Base-by-base conservation (phyloP, 1,140 invertebrate genomes). In the Parasteatoda tepidariorum region DNA sequence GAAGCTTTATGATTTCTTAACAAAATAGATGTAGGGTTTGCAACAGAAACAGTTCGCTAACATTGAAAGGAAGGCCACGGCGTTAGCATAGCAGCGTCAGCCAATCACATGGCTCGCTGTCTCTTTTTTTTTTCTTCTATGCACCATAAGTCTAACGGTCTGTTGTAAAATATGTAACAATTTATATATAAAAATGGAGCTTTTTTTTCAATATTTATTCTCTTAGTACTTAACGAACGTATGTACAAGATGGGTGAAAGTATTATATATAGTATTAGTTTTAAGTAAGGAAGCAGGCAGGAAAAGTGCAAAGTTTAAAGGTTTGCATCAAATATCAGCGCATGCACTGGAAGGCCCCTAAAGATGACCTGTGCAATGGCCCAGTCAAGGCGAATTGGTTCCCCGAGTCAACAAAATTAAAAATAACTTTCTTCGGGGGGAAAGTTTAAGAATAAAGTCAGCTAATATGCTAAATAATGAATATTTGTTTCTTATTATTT, bases 141-240 rank as follows among this genome's bases (percentile, higher is more conserved):
- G 81, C 81, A 83, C 81, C 81, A 83, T 64, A 31, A 83, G 70
- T 74, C 70, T 83, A 83, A 73, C 81, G 68, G 67, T 83, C 81
- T 73, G 68, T 83, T 83, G 81, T 83, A 83, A 83, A 83, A 83
- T 83, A 83, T 83, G 81, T 83, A 83, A 83, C 81, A 83, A 83
- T 83, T 83, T 74, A 83, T 83, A 74, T 74, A 83, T 83, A 83
- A 83, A 83, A 83, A 83, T 83, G 81, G 81, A 83, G 81, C 81
- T 83, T 83, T 71, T 41, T 24, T 68, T 71, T 64, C 24, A n/a
- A 59, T 59, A 48, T 48, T 59, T 66, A 41, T 55, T 70, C 61
- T 82, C 66, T 70, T 70, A 82, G 55, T 82, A 83, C 68, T 61
- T 67, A 83, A 83, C 81, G 81, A 83, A 83, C 81, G 81, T 83